phyloP scores from a whole-genome alignment of 2,113 vertebrate species.

The Porphyrio hochstetteri region DNA sequence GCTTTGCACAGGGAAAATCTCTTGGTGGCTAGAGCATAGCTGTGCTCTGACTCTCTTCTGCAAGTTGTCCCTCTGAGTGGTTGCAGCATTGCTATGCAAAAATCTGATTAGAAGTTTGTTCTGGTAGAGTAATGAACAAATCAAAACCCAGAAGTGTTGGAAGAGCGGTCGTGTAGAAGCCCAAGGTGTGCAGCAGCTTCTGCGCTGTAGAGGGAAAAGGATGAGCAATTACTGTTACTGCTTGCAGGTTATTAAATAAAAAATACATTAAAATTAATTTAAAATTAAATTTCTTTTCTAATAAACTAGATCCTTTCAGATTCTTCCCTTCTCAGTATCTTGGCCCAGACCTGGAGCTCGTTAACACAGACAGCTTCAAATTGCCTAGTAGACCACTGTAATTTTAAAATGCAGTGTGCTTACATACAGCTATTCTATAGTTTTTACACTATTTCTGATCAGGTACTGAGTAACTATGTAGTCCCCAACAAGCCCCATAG shows the following conservation, averaged over 20 bases:
- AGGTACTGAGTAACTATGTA: background rate
- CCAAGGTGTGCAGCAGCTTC: background rate
- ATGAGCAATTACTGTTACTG: background rate
- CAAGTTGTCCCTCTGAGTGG: background rate
- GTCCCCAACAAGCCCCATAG: background rate
- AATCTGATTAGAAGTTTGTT: background rate
- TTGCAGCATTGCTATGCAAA: background rate
- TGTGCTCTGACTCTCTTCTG: background rate
- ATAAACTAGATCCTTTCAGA: background rate
- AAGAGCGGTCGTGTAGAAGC: background rate
- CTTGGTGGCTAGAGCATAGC: background rate
- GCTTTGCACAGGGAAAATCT: background rate
- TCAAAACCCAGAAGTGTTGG: background rate
- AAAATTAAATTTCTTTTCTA: background rate
- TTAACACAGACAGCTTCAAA: background rate
- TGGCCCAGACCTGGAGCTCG: background rate
- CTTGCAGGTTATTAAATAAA: background rate
- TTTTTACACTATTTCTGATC: background rate
- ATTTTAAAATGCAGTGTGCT: background rate
- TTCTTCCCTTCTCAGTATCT: background rate
- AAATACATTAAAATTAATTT: background rate
- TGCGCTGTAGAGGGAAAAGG: background rate
- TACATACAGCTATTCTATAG: background rate
- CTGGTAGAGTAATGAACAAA: background rate
- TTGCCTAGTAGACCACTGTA: background rate